Conservation (phyloP, 1,140 invertebrate genomes). For the Andrena cerasifolii region DNA sequence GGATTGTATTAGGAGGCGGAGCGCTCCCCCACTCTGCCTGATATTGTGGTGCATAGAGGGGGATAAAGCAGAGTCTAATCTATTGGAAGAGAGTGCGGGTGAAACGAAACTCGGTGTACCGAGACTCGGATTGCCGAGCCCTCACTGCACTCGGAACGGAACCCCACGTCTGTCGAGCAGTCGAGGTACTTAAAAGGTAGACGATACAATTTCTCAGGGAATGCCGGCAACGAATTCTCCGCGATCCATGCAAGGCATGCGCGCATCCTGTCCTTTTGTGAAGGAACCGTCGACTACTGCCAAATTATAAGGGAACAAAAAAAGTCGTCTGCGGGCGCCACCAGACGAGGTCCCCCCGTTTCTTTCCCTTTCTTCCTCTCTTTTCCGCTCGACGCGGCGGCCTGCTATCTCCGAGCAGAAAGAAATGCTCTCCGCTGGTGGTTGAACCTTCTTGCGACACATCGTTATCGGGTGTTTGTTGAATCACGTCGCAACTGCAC, state of each 20-base stretch:
- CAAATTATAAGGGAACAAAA: slow-evolving; percentile 51
- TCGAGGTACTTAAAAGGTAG: slow-evolving; percentile 27
- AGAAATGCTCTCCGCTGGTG: slow-evolving; percentile 5
- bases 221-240: slow-evolving; percentile 28
- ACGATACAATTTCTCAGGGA: slow-evolving; percentile 43
- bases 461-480: not conserved
- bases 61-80: too few species aligned
- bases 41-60: too few species aligned
- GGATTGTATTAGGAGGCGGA: too few species aligned
- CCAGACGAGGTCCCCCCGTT: slow-evolving; percentile 34
- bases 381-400: slow-evolving; percentile 16
- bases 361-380: not conserved
- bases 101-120: too few species aligned
- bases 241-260: slow-evolving; percentile 41
- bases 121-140: too few species aligned
- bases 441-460: not conserved
- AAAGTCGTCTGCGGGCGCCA: slow-evolving; percentile 53
- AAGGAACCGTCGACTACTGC: slow-evolving; percentile 45
- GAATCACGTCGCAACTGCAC: not conserved
- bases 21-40: too few species aligned
- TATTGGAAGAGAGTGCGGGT: too few species aligned
- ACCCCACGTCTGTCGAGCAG: not conserved
- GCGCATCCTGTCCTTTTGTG: slow-evolving; percentile 28
- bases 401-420: slow-evolving; percentile 7
- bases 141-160: not conserved